Base-by-base conservation (phyloP, 2,888 invertebrate species). In the Taphrorychus bicolor region DNA sequence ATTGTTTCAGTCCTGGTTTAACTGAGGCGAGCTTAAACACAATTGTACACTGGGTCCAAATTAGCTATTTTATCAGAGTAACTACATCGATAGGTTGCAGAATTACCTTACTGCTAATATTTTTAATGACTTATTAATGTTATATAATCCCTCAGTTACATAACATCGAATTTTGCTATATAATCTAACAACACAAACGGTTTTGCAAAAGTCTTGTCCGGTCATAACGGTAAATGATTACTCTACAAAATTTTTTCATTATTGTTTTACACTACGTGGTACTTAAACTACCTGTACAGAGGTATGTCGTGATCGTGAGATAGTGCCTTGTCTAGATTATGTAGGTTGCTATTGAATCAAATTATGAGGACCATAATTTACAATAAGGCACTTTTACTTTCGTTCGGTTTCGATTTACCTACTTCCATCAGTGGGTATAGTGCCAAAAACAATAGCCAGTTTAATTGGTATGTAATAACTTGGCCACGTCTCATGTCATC, bases 291-390 rank as follows among this genome's bases (percentile, higher is more conserved):
- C 32, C 32, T 32, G 11, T 32, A 9, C 32, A 32, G 11, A 32
- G 32, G 11, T 32, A 32, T 32, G 32, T 32, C 32, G 45, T 17
- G 45, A 45, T 45, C 45, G 45, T 45, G 45, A 45, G 45, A 45
- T 45, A 45, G 45, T 45, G 45, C 2, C 14, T 45, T 45, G 45
- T 45, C 17, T 16, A n/a, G n/a, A 45, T 45, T 16, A 45, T 45
- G 3, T 45, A 45, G 45, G 45, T 45, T 45, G 14, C 45, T 16
- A 17, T 17, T 17, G 45, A 45, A 16, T 45, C 45, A 17, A 32
- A 45, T 45, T 45, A 45, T 45, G 14, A 45, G 45, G 45, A n/a
- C 16, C 45, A 45, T 45, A 45, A 45, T 45, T 45, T 45, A 32
- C 32, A 32, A 32, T 45, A 45, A 45, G 14, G 14, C 45, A 45